These are phyloP conservation scores for Phortica magna DNA, from an alignment of 2,888 invertebrate species.

Conservation along the genomic window DNA sequence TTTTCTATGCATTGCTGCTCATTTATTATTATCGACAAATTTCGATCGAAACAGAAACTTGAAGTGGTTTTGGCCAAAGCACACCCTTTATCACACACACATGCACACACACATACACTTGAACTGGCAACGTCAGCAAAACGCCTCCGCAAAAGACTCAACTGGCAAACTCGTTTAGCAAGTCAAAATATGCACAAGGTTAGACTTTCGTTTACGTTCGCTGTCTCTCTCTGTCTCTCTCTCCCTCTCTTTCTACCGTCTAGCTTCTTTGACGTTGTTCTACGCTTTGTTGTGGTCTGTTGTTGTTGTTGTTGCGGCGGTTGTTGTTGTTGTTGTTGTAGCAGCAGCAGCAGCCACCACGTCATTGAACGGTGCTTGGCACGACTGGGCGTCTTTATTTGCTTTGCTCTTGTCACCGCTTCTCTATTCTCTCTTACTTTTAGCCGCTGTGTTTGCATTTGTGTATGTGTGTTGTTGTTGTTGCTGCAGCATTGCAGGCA, in stretches of 20 bases:
- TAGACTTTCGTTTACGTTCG: neutral
- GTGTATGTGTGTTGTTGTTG: neutral
- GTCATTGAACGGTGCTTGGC: no score
- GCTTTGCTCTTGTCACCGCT: neutral
- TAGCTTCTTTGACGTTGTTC: neutral
- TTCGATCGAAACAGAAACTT: neutral
- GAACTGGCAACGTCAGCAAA: neutral
- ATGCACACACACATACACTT: neutral
- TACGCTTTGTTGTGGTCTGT: neutral
- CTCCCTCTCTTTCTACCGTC: neutral
- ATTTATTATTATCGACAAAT: conserved; percentile 32
- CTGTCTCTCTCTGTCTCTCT: no score
- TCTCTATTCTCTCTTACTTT: neutral
- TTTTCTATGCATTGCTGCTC: no score
- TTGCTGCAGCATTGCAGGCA: neutral
- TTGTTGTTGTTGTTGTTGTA: neutral
- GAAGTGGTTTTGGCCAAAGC: neutral
- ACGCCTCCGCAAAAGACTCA: neutral
- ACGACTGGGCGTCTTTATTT: neutral
- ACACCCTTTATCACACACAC: neutral
- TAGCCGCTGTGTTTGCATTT: neutral
- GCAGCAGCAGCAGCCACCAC: neutral
- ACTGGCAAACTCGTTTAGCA: neutral
- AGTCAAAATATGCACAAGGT: conserved; percentile 12
- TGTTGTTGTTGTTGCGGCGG: no score